Evolutionary conservation across 2,113 vertebrate genomes (phyloP), one percentile per base, ranked within the genome.

Genomic region (Aplodontia rufa): DNA sequence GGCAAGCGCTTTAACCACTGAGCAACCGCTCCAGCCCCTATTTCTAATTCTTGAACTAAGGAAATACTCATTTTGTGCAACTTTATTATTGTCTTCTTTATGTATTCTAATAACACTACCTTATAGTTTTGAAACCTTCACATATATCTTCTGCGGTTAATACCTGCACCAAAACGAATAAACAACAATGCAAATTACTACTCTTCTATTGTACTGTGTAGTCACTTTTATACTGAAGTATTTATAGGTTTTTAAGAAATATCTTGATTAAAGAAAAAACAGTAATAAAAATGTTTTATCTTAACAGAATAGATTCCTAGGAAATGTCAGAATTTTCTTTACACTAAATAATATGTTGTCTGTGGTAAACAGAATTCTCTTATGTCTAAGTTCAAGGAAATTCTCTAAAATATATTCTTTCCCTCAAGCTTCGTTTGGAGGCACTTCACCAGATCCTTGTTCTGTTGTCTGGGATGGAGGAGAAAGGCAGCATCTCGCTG

Each of bases 361-460:
- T 83, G 14, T 92, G 45, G 37, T 2, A 22, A 75, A 47, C 35
- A 87, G 30, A 51, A 35, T 92, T 94, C 28, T 37, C 58, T 71
- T 91, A 55, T 86, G 47, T 45, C 69, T 96, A 45, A 87, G 5
- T 82, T 96, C 62, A 60, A 1, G 95, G 85, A 93, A 26, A 19
- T n/a, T 1, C 72, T 74, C 95, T 87, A 76, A 83, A 90, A 75
- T 95, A n/a, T 91, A 28, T 97, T 93, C 81, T 87, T 97, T 53
- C 51, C 86, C 88, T 97, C 47, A 98, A 99, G 99, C 98, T 99
- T 97, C 99, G 99, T 68, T 97, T 99, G 97, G 99, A 99, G 97
- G 99, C 99, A 0, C 99, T 99, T 92, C 99, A 99, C 97, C 99
- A 99, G 98, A 99, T 99, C 51, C 98, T 99, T 88, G 99, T 99